Conservation (phyloP, 2,113 vertebrate species). For the Axis porcinus region DNA sequence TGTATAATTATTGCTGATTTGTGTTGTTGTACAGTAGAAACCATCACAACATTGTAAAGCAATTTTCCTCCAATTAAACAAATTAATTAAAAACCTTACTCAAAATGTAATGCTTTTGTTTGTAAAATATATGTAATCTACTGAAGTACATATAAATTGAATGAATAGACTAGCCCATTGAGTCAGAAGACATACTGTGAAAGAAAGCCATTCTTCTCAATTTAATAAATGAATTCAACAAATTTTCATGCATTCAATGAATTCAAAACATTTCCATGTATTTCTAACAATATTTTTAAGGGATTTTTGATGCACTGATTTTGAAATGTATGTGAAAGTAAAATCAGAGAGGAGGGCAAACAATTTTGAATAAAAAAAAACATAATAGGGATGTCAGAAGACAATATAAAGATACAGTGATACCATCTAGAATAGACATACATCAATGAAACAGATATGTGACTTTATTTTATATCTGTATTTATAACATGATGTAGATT, state of each 20-base stretch:
- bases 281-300: neutral
- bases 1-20: neutral
- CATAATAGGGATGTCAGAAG: neutral
- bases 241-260: neutral
- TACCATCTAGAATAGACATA: neutral
- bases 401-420: neutral
- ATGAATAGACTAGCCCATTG: no score
- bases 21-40: neutral
- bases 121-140: neutral
- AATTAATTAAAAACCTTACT: neutral
- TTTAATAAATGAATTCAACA: neutral
- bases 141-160: neutral
- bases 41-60: neutral
- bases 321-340: neutral
- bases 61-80: neutral
- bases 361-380: neutral
- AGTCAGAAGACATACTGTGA: neutral
- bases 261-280: neutral
- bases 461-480: neutral
- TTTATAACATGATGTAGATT: neutral
- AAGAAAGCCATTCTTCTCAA: neutral
- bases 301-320: neutral
- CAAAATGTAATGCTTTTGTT: neutral
- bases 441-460: neutral
- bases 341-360: neutral